Evolutionary conservation across 1,140 invertebrate species (phyloP).

Genomic region (Trichomalopsis sarcophagae): DNA sequence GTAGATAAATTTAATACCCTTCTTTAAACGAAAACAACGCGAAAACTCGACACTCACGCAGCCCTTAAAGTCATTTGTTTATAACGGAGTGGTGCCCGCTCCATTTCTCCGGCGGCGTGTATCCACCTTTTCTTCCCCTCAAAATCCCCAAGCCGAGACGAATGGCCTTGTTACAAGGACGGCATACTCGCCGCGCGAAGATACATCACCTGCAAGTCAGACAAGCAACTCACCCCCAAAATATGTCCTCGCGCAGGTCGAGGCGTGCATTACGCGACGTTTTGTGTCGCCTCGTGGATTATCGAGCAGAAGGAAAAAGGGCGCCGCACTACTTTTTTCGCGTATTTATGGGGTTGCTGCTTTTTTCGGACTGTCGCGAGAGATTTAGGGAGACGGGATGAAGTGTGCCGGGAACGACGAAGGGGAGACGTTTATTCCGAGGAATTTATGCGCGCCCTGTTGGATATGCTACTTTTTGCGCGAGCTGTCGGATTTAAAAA

Average conservation of each 20-base stretch:
- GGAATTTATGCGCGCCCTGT: background rate
- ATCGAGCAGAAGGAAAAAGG: background rate
- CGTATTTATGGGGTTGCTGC: background rate
- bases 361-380: background rate
- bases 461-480: background rate
- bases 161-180: conserved; percentile 11
- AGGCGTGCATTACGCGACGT: background rate
- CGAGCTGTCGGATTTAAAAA: background rate
- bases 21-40: no score
- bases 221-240: background rate
- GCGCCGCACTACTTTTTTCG: no score
- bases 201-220: background rate
- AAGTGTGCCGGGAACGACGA: background rate
- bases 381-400: background rate
- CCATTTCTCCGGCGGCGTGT: no score
- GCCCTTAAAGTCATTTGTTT: no score
- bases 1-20: no score
- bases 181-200: no score
- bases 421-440: background rate
- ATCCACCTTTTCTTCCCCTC: background rate
- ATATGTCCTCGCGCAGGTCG: background rate
- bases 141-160: background rate
- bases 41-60: no score
- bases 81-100: no score
- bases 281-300: background rate